Evolutionary conservation across 1,140 invertebrate species (phyloP).

Genomic region (Catajapyx aquilonaris): DNA sequence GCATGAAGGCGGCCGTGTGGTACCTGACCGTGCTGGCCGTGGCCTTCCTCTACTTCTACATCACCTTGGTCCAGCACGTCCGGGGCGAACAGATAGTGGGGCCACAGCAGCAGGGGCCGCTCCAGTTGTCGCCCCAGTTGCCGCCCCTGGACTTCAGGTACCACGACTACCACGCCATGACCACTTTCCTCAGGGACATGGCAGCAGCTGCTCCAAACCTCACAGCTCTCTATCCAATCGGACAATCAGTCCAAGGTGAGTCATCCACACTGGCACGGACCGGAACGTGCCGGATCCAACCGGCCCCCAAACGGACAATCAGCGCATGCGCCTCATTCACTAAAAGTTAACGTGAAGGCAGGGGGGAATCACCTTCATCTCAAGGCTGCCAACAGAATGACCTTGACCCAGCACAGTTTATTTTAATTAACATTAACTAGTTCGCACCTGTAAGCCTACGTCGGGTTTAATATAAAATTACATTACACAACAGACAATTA

Average conservation of each 20-base stretch:
- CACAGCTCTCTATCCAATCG: conserved; percentile 23
- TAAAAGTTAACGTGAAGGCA: too few species aligned
- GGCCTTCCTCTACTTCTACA: conserved; percentile 21
- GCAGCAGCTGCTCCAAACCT: conserved; percentile 21
- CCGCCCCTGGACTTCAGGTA: conserved; percentile 21
- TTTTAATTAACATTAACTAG: too few species aligned
- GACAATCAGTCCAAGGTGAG: conserved; percentile 25
- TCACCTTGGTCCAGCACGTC: conserved; percentile 21
- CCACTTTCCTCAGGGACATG: conserved; percentile 20
- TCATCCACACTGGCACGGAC: too few species aligned
- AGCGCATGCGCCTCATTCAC: too few species aligned
- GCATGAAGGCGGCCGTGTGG: conserved; percentile 24
- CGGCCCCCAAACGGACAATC: too few species aligned
- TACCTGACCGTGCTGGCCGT: conserved; percentile 21
- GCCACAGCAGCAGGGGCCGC: neutral
- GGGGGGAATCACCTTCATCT: too few species aligned
- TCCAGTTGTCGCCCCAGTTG: neutral
- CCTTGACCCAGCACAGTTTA: too few species aligned
- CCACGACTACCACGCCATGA: conserved; percentile 25
- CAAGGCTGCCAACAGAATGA: too few species aligned
- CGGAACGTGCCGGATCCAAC: too few species aligned
- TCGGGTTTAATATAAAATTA: too few species aligned
- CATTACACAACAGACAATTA: too few species aligned
- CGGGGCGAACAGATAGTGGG: conserved; percentile 12
- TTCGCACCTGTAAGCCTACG: too few species aligned